Base-by-base conservation (phyloP, 2,888 invertebrate genomes). In the Gastrophysa polygoni region DNA sequence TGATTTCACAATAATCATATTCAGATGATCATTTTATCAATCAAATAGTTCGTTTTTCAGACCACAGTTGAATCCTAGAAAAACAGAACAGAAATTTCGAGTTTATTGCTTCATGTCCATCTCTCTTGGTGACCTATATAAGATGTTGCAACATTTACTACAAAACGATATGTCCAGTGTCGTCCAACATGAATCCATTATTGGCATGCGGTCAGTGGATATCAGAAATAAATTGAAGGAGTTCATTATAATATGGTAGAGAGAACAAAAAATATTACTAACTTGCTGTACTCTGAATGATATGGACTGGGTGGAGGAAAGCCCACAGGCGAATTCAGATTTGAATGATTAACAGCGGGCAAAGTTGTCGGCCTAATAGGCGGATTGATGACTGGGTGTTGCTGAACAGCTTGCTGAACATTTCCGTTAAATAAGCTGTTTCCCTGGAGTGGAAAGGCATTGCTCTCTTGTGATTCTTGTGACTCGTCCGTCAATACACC, bases 401-500 rank as follows among this genome's bases (percentile, higher is more conserved):
- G 74, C 4, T 67, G 55, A 2, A 73, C 32, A 5, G 57, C 43
- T 55, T 68, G 67, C 20, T 68, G 68, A 6, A 57, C 50, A 32
- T 58, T 65, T 24, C 50, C 61, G 17, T 48, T 60, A 46, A 66
- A 66, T 21, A 67, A 46, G 56, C 51, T 71, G 24, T 67, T 67
- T 60, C 66, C 70, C 43, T 73, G 71, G 29, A 75, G 68, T 1
- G 77, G 72, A 68, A 85, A 86, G 69, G 87, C 86, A 1, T 86
- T 86, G 44, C 90, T 89, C 76, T 91, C 91, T 79, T 91, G 91
- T 1, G 91, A 90, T 79, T 91, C 91, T 84, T 91, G 87, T 8
- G 90, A 89, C 78, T 92, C 91, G 75, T 92, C 91, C n/a, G 91
- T 92, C 59, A 92, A 85, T 62, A 95, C 93, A 47, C 91, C 93